Conservation (phyloP, 2,797 vertebrate species). For the Cheirogaleus major region DNA sequence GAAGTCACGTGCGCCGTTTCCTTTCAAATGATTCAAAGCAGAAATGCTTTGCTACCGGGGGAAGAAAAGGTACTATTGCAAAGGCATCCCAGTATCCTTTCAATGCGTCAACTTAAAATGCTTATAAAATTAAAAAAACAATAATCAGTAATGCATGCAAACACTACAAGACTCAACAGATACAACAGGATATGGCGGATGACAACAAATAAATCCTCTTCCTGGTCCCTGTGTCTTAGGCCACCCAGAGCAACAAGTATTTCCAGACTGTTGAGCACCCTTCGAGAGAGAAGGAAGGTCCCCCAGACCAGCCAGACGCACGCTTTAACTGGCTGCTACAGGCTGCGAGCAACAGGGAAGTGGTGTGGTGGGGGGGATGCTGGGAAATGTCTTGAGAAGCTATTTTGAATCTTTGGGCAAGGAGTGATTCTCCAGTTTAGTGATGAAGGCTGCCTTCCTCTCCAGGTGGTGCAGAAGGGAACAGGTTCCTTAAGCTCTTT, state of each 20-base stretch:
- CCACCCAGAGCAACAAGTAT: neutral
- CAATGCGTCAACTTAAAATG: neutral
- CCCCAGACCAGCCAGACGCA: rapidly evolving
- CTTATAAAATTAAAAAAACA: neutral
- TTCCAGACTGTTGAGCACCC: too few relatives aligned
- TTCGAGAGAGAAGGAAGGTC: neutral
- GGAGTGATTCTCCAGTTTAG: rapidly evolving
- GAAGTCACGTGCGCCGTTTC: rapidly evolving
- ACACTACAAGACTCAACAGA: neutral
- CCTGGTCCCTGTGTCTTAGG: neutral
- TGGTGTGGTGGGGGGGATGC: too few relatives aligned
- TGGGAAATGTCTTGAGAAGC: neutral
- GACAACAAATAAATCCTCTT: neutral
- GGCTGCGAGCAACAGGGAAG: neutral
- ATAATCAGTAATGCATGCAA: neutral
- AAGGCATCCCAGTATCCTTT: neutral
- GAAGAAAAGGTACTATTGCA: neutral
- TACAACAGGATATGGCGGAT: neutral
- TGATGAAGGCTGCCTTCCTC: neutral
- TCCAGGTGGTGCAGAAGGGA: neutral
- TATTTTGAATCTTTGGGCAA: neutral
- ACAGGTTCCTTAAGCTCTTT: neutral
- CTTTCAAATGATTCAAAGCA: neutral
- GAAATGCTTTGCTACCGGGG: neutral
- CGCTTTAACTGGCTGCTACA: neutral